Evolutionary conservation across 2,888 invertebrate genomes (phyloP).

Genomic region (Leuctra nigra): DNA sequence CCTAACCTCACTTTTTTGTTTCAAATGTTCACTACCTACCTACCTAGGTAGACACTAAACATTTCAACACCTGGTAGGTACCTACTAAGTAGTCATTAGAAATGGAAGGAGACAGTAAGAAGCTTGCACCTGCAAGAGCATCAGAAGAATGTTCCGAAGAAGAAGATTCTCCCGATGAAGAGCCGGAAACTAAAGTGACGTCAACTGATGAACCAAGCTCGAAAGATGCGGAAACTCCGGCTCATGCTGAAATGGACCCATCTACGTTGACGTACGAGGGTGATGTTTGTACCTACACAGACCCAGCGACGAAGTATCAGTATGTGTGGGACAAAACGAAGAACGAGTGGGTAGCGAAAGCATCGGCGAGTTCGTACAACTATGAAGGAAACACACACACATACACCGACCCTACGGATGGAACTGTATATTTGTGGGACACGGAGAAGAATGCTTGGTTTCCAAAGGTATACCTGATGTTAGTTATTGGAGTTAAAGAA

Average conservation of each 20-base stretch:
- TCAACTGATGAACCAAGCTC: too few species aligned
- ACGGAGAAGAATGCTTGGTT: constrained; percentile 88
- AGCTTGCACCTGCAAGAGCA: too few species aligned
- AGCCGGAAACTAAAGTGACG: too few species aligned
- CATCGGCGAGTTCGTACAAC: constrained; percentile 49
- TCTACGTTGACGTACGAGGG: constrained; percentile 59
- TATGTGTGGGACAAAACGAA: constrained; percentile 54
- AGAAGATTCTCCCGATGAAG: too few species aligned
- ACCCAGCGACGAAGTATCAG: constrained; percentile 59
- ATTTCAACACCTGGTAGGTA: too few species aligned
- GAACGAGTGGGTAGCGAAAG: constrained; percentile 36
- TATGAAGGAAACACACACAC: constrained; percentile 71
- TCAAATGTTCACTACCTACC: too few species aligned
- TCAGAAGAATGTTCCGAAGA: too few species aligned
- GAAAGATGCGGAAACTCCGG: too few species aligned
- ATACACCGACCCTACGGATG: constrained; percentile 76
- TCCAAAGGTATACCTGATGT: constrained; percentile 64
- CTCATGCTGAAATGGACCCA: constrained; percentile 20
- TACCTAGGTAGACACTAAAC: too few species aligned
- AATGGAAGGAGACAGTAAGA: too few species aligned
- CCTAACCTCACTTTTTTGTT: too few species aligned
- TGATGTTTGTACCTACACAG: constrained; percentile 65
- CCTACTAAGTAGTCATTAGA: too few species aligned
- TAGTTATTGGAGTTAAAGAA: neutral
- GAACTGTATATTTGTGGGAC: constrained; percentile 89